Evolutionary conservation across 2,888 invertebrate genomes (phyloP), one percentile per base, ranked within the genome.

Genomic region (Selenia dentaria): DNA sequence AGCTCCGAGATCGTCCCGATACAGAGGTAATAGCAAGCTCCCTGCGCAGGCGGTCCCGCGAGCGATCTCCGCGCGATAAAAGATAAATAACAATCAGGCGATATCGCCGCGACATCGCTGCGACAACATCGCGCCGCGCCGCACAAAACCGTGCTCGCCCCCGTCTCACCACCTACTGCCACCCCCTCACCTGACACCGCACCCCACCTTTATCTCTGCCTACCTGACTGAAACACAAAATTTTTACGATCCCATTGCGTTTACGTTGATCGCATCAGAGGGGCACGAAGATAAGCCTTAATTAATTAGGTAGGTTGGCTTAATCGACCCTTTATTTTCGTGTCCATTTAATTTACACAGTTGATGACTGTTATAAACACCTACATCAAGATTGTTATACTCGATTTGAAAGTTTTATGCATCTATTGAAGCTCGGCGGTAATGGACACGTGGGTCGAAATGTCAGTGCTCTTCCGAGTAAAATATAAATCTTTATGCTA

Each of bases 51-150:
- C 74, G 73, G 65, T 64, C 66, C 60, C 61, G 54, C 57, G 58
- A 63, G 49, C 71, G 77, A 79, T 78, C 70, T 60, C 55, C 51
- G 54, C 59, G 57, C 69, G 79, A 82, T 81, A 79, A 72, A 72
- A 68, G 67, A 77, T 82, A 82, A 81, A 83, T 81, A 83, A 80
- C 78, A 79, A 83, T 81, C 83, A 74, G 58, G 68, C 65, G 69
- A 67, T 79, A 79, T 79, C 78, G 75, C 64, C 61, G 64, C 73
- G 75, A 77, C 78, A 80, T 76, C 78, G 68, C 70, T 45, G 56
- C 66, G 54, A 64, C 67, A 59, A 56, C 57, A 59, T 46, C 60
- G 67, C 59, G 52, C 52, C 60, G 67, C 59, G 52, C 52, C 57
- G 49, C 59, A 51, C 60, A 28, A 56, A 52, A 48, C 62, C 50